Base-by-base conservation (phyloP, 1,140 invertebrate species). In the Pseudomyrmex concolor region DNA sequence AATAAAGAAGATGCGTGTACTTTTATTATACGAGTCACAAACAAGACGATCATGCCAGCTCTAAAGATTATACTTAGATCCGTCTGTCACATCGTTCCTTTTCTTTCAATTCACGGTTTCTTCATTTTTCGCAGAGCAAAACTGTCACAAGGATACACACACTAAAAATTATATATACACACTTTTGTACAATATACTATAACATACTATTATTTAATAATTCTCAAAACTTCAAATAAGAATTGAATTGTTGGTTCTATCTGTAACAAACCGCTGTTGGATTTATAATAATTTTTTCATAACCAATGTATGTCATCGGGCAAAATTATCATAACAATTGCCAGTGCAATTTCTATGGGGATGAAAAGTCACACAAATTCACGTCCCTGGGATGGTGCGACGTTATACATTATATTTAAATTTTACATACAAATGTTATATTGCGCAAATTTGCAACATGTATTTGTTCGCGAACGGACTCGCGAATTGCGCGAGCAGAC, bases 31-130 rank as follows among this genome's bases (percentile, higher is more conserved):
- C 62, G 62, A 66, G 34, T 34, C 17, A 43, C 19, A 60, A 82
- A 82, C 78, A 82, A 51, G 70, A 13, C 71, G 57, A 74, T 82
- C 70, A 51, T 50, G 15, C 2, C 13, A 59, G 48, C 62, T 66
- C 72, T 83, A 76, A 82, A 74, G 34, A 74, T 82, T 82, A 82
- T 82, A 25, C 2, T 25, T 25, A 82, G 19, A 48, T 25, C 50
- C 45, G 57, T 66, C 43, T 78, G 78, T 76, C 70, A 64, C n/a
- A 64, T 74, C 70, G 64, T 13, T 68, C n/a, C 15, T 80, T 48
- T n/a, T 13, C 48, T 13, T n/a, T 48, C 76, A 1, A 15, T 68
- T n/a, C 22, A 17, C 15, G 22, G 70, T 57, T n/a, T 25, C 22
- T 15, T 74, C 15, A 55, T 54, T 74, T 51, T 62, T 64, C n/a